Evolutionary conservation across 2,888 invertebrate species (phyloP).

Genomic region (Acheta domesticus): DNA sequence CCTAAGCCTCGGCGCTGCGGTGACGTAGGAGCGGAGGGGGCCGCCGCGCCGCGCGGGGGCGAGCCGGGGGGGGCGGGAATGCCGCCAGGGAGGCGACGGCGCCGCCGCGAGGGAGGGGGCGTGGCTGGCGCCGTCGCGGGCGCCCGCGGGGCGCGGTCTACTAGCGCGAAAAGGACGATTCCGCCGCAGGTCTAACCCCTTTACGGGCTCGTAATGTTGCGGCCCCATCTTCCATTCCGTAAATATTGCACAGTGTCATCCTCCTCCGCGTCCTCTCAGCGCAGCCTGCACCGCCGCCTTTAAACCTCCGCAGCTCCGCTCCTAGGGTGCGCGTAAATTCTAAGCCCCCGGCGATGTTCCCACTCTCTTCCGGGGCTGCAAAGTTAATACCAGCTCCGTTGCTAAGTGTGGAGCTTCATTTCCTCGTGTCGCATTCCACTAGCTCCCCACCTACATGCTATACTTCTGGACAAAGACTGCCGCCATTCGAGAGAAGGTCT

Average conservation of each 20-base stretch:
- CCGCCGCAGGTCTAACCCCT: neutral
- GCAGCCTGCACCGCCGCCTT: neutral
- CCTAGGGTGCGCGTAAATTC: too few relatives aligned
- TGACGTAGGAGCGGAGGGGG: neutral
- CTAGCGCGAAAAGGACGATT: neutral
- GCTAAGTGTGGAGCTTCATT: too few relatives aligned
- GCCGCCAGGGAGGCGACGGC: neutral
- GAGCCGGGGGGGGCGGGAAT: neutral
- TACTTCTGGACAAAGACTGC: too few relatives aligned
- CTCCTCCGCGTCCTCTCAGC: neutral
- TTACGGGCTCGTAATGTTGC: neutral
- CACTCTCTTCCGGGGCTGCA: too few relatives aligned
- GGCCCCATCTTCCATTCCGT: neutral
- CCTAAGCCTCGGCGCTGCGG: neutral
- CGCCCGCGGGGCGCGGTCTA: too few relatives aligned
- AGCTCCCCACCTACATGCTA: too few relatives aligned
- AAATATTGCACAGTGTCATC: slow-evolving; percentile 1
- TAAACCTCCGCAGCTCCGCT: neutral
- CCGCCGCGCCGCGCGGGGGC: neutral
- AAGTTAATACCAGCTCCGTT: too few relatives aligned
- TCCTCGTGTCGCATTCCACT: too few relatives aligned
- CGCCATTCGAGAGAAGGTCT: too few relatives aligned
- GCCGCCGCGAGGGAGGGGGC: neutral
- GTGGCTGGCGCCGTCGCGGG: neutral
- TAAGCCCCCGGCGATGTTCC: too few relatives aligned